Evolutionary conservation across 2,888 invertebrate species (phyloP).

Genomic region (Eupithecia subumbrata): DNA sequence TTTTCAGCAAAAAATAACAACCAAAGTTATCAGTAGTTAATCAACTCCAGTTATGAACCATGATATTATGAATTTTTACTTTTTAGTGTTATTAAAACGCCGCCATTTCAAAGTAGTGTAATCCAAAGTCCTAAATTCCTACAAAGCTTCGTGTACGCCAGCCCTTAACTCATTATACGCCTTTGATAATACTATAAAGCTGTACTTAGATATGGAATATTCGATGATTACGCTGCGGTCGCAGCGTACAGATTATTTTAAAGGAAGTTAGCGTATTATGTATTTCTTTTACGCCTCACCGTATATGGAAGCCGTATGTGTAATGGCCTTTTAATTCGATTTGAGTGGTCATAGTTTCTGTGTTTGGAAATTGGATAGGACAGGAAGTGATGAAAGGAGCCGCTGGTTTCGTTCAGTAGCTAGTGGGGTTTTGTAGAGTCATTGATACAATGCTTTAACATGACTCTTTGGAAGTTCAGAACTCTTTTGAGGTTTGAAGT

Average conservation of each 20-base stretch:
- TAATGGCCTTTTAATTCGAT: constrained; percentile 58
- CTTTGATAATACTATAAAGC: constrained; percentile 79
- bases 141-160: constrained; percentile 14
- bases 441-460: constrained; percentile 4
- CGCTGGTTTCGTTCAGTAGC: not conserved
- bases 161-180: constrained; percentile 80
- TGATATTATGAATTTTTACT: too few species aligned
- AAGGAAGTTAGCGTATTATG: constrained; percentile 54
- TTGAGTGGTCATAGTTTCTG: constrained; percentile 48
- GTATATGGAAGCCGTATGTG: constrained; percentile 51
- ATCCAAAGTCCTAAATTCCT: not conserved
- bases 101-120: not conserved
- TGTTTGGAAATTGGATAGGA: constrained; percentile 34
- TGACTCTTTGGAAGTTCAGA: not conserved
- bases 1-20: not conserved
- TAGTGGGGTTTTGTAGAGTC: constrained; percentile 8
- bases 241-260: constrained; percentile 52
- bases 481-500: not conserved
- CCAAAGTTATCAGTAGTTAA: not conserved
- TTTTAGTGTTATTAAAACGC: too few species aligned
- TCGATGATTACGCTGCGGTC: constrained; percentile 63
- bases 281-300: constrained; percentile 48
- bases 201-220: constrained; percentile 76
- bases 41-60: too few species aligned
- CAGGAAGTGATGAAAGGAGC: constrained; percentile 25